Evolutionary conservation across 30 jellyfish, hydroid and myxozoan genomes (phyloP).

Genomic region (Catostylus mosaicus): DNA sequence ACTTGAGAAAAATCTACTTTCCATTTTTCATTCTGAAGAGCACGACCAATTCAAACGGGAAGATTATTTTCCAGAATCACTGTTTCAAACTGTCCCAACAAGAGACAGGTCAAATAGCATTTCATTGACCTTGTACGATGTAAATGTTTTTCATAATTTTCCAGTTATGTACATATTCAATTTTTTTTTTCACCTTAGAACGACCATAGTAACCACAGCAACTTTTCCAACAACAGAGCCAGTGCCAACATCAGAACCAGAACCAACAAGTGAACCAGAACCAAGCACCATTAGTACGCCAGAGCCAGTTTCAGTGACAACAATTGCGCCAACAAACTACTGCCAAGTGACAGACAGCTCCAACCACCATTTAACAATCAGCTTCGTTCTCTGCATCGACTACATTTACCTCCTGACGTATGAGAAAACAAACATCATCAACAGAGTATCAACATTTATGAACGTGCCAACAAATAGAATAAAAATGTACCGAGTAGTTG

Average conservation of each 20-base stretch:
- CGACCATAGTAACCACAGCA: too few species aligned
- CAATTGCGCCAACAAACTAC: constrained; percentile 10
- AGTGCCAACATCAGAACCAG: constrained; percentile 62
- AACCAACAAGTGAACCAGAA: constrained; percentile 14
- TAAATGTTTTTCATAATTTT: too few species aligned
- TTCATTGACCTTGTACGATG: too few species aligned
- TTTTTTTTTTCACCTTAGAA: too few species aligned
- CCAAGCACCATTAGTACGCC: constrained; percentile 4
- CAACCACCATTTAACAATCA: constrained; percentile 30
- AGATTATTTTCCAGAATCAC: too few species aligned
- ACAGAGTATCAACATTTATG: constrained; percentile 31
- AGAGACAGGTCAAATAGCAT: too few species aligned
- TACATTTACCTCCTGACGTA: constrained; percentile 18
- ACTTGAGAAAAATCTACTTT: too few species aligned
- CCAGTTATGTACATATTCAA: too few species aligned
- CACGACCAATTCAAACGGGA: too few species aligned
- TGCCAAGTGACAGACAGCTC: constrained; percentile 22
- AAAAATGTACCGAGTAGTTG: constrained; percentile 18
- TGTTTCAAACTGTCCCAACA: too few species aligned
- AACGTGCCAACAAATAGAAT: constrained; percentile 15
- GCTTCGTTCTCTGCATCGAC: constrained; percentile 49
- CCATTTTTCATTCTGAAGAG: too few species aligned
- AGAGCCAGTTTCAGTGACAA: constrained; percentile 16
- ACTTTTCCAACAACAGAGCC: too few species aligned
- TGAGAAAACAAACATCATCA: constrained; percentile 32